These are phyloP conservation scores for Bombus breviceps DNA, from an alignment of 1,140 invertebrate species.

Conservation along the genomic window DNA sequence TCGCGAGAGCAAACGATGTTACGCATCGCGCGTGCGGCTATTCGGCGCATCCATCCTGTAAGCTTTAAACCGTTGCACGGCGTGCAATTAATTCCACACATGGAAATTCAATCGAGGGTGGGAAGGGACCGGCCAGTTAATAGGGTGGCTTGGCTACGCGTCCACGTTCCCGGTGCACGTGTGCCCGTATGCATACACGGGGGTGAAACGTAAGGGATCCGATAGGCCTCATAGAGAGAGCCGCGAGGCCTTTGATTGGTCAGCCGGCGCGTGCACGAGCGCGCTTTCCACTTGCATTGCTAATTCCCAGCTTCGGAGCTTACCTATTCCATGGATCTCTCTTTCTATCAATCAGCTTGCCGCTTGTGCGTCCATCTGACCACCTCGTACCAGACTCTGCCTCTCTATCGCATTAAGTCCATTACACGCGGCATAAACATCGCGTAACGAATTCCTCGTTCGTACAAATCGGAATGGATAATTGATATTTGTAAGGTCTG, in stretches of 20 bases:
- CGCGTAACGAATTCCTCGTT: background rate
- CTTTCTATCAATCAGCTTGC: slow-evolving; percentile 15
- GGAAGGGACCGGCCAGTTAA: slow-evolving; percentile 31
- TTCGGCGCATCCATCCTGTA: slow-evolving; percentile 15
- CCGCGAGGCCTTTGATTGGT: slow-evolving; percentile 65
- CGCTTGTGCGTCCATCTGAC: slow-evolving; percentile 41
- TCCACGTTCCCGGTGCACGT: background rate
- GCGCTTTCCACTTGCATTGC: slow-evolving; percentile 57
- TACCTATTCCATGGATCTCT: slow-evolving; percentile 39
- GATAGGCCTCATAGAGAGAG: slow-evolving; percentile 51
- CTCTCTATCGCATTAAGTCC: slow-evolving; percentile 48
- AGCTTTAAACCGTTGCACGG: slow-evolving; percentile 37
- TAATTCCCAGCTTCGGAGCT: slow-evolving; percentile 63
- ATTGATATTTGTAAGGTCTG: background rate
- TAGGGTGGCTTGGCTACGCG: slow-evolving; percentile 14
- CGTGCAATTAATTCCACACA: slow-evolving; percentile 44
- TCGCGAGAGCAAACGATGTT: slow-evolving; percentile 26
- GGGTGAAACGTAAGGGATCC: slow-evolving; percentile 64
- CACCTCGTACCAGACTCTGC: background rate
- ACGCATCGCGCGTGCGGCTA: slow-evolving; percentile 28
- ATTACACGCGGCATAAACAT: slow-evolving; percentile 49
- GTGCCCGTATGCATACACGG: background rate
- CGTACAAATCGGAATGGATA: background rate
- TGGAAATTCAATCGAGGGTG: slow-evolving; percentile 39
- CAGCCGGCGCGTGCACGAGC: slow-evolving; percentile 61